A percentile compares a stretch with the other conserved stretches of the same genome.
Evolutionary conservation across 2,797 vertebrate species (phyloP).

Genomic region (Spinus pinus): DNA sequence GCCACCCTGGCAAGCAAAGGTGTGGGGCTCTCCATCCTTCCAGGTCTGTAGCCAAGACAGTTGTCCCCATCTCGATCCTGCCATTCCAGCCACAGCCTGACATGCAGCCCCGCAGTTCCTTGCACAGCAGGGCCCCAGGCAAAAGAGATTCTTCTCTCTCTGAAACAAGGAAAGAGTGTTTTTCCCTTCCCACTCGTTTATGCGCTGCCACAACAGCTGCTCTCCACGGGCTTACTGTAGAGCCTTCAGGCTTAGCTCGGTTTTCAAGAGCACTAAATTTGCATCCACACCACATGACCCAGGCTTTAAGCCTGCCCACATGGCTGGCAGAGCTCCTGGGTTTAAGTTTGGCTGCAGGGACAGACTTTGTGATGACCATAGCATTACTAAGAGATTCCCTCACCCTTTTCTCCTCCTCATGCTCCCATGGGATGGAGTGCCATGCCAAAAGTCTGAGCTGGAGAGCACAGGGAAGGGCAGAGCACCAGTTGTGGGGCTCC

Average conservation of each 20-base stretch:
- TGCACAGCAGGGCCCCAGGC: neutral
- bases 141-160: neutral
- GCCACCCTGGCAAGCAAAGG: neutral
- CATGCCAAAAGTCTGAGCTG: neutral
- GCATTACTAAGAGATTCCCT: neutral
- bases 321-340: neutral
- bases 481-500: neutral
- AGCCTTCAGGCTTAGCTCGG: neutral
- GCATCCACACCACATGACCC: neutral
- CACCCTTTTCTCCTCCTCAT: neutral
- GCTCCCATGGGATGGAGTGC: neutral
- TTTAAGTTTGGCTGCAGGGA: neutral
- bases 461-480: neutral
- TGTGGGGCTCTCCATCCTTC: accelerated
- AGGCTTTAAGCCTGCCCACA: slow-evolving; percentile 19
- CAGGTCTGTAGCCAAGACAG: neutral
- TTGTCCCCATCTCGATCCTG: neutral
- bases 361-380: neutral
- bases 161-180: neutral
- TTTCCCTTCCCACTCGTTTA: neutral
- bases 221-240: neutral
- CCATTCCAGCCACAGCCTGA: neutral
- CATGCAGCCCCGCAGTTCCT: neutral
- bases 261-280: neutral
- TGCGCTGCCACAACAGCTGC: neutral